Percentiles rank a stretch among this genome's conserved stretches.
Evolutionary conservation across 2,797 vertebrate genomes (phyloP).

Genomic region (Tarsius wallacei): DNA sequence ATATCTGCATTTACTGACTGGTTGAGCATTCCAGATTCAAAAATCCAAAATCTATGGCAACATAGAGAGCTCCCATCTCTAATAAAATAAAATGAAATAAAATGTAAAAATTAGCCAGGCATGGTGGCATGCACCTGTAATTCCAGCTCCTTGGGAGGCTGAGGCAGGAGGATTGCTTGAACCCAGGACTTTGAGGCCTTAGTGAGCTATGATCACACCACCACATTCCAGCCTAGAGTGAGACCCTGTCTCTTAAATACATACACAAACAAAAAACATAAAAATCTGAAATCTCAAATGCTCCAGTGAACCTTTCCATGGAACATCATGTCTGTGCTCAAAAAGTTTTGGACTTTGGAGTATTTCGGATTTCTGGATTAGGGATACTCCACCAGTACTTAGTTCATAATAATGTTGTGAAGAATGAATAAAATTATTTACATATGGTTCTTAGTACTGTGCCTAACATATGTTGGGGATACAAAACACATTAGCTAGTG

Average conservation of each 20-base stretch:
- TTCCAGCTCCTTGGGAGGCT: no score
- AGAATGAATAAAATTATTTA: not conserved
- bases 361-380: not conserved
- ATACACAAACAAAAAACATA: no score
- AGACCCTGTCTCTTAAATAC: no score
- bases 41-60: not conserved
- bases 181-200: no score
- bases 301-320: not conserved
- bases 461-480: not conserved
- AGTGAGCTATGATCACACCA: no score
- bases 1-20: not conserved
- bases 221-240: no score
- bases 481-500: fast-evolving
- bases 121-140: no score
- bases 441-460: not conserved
- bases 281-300: not conserved
- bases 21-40: not conserved
- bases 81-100: no score
- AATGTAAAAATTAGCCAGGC: no score
- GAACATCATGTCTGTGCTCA: not conserved
- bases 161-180: no score
- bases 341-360: not conserved
- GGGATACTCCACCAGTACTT: not conserved
- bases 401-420: not conserved
- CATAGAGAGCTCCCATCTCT: no score